Conservation (phyloP, 1,140 invertebrate genomes). For the Lerema accius region DNA sequence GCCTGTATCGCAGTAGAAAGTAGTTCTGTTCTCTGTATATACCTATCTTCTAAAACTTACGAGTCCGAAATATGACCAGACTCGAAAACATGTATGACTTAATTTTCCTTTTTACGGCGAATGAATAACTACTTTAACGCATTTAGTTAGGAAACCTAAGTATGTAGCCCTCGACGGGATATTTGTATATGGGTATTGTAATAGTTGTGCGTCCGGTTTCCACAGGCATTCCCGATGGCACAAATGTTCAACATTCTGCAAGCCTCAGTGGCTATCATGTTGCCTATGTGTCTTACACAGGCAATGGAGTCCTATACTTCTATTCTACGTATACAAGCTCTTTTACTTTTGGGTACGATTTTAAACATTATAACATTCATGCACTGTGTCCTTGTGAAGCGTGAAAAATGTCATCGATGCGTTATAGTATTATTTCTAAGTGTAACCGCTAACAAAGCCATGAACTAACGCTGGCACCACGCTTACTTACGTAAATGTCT, state of each 20-base stretch:
- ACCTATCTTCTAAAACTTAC: constrained; percentile 40
- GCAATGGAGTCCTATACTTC: constrained; percentile 64
- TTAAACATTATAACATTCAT: constrained; percentile 47
- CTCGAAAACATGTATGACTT: constrained; percentile 43
- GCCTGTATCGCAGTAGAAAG: constrained; percentile 38
- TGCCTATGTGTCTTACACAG: constrained; percentile 87
- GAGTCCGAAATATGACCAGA: constrained; percentile 59
- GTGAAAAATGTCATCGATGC: constrained; percentile 37
- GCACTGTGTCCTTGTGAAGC: constrained; percentile 46
- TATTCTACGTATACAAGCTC: constrained; percentile 60
- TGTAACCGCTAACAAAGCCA: constrained; percentile 18
- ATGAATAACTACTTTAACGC: constrained; percentile 27
- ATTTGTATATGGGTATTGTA: constrained; percentile 28
- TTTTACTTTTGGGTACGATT: constrained; percentile 71
- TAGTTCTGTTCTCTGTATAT: background rate
- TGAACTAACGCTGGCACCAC: constrained; percentile 15
- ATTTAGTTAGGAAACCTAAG: constrained; percentile 14
- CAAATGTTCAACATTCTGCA: constrained; percentile 79
- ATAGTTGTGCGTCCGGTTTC: constrained; percentile 46
- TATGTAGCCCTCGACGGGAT: constrained; percentile 12
- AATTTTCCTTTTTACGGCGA: constrained; percentile 16
- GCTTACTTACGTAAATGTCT: constrained; percentile 12
- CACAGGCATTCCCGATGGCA: constrained; percentile 78
- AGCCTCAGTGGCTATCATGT: constrained; percentile 84
- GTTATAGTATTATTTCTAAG: constrained; percentile 34